phyloP scores from a whole-genome alignment of 2,113 vertebrate genomes.

The Sapajus apella region DNA sequence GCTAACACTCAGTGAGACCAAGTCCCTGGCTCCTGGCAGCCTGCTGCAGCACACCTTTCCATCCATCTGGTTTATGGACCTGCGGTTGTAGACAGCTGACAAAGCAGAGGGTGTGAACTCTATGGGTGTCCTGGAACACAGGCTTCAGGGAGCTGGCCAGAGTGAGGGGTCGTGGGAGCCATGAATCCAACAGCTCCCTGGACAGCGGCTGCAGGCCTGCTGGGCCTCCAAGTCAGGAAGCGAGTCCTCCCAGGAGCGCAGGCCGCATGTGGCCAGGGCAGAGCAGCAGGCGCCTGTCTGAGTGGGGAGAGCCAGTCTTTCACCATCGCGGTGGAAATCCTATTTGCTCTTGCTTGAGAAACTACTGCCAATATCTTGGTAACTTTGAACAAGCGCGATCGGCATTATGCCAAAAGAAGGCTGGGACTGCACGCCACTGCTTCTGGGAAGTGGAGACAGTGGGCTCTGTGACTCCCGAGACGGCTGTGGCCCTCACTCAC shows the following conservation, averaged over 20 bases:
- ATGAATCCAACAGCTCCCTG: background rate
- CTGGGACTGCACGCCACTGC: background rate
- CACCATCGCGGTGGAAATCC: background rate
- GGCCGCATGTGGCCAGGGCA: background rate
- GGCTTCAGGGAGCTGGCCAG: too few species aligned
- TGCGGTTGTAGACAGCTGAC: background rate
- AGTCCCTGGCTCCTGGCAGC: accelerated
- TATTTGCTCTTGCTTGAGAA: background rate
- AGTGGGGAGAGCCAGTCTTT: background rate
- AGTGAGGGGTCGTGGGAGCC: background rate
- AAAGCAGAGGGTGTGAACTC: background rate
- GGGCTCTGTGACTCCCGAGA: background rate
- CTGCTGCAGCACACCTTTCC: background rate
- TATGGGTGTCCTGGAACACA: background rate
- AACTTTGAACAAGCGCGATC: background rate
- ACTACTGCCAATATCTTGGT: background rate
- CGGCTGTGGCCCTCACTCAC: background rate
- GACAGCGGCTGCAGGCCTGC: background rate
- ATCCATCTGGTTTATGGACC: background rate
- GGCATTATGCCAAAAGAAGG: background rate
- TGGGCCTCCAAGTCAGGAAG: background rate
- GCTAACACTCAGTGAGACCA: too few species aligned
- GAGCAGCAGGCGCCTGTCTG: background rate
- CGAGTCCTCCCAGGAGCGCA: background rate
- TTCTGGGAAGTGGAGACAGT: slow-evolving; percentile 42